phyloP scores from a whole-genome alignment of 2,797 vertebrate genomes.

The Gouania willdenowi region DNA sequence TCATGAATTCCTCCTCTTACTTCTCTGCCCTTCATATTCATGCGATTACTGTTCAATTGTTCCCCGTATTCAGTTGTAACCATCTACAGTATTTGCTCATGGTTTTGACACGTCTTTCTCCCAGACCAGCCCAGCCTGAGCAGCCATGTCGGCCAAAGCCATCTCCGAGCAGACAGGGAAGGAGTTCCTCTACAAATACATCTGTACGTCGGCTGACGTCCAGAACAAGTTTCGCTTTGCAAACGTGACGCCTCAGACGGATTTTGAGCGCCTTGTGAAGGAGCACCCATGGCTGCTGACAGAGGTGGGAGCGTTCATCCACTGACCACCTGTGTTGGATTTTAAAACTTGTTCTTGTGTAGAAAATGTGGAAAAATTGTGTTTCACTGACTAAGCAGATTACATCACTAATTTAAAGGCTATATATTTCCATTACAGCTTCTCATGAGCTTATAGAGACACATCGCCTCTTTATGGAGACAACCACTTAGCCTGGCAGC shows the following conservation, averaged over 20 bases:
- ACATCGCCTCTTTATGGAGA: constrained; percentile 22
- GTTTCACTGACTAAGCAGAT: background rate
- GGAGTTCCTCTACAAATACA: constrained; percentile 93
- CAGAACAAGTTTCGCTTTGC: constrained; percentile 94
- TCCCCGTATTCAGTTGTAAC: no score
- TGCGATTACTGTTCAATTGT: no score
- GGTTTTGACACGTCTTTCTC: background rate
- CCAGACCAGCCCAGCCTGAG: constrained; percentile 22
- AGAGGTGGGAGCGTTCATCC: constrained; percentile 83
- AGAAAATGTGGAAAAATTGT: background rate
- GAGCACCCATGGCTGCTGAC: constrained; percentile 93
- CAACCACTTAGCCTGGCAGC: constrained; percentile 37
- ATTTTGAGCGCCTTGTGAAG: constrained; percentile 76
- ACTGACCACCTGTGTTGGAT: no score
- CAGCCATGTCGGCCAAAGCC: constrained; percentile 79
- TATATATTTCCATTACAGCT: background rate
- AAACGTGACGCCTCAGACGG: constrained; percentile 67
- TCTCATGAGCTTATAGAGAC: constrained; percentile 5
- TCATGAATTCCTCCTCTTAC: no score
- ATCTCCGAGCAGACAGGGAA: constrained; percentile 88
- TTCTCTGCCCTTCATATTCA: no score
- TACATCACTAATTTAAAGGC: background rate
- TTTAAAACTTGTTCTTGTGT: no score
- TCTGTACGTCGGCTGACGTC: constrained; percentile 86
- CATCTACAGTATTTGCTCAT: no score